phyloP scores from a whole-genome alignment of 2,113 vertebrate species.

The Oreochromis spilurus region DNA sequence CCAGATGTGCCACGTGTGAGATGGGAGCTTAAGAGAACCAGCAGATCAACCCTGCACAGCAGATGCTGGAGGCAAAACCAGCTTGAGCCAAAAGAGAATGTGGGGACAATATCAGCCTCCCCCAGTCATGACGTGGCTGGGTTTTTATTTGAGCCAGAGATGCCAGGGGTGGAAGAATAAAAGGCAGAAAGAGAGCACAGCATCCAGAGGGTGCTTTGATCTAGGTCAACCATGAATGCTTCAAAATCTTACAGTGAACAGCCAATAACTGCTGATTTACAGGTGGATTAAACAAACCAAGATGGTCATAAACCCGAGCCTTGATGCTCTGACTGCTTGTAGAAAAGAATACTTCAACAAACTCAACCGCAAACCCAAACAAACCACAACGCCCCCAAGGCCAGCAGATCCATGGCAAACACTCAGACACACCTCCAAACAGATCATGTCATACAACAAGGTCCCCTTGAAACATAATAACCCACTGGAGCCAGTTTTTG shows the following conservation, averaged over 20 bases:
- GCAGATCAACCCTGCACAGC: slow-evolving; percentile 52
- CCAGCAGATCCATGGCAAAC: slow-evolving; percentile 19
- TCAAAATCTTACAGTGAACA: not conserved
- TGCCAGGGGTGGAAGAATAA: not conserved
- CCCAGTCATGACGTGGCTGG: slow-evolving; percentile 38
- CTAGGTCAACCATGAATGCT: slow-evolving; percentile 3
- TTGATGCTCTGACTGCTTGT: not conserved
- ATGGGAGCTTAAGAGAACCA: slow-evolving; percentile 43
- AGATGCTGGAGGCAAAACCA: slow-evolving; percentile 64
- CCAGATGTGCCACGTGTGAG: slow-evolving; percentile 80
- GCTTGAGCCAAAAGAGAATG: slow-evolving; percentile 43
- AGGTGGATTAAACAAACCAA: slow-evolving; percentile 39
- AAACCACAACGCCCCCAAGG: slow-evolving; percentile 27
- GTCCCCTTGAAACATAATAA: slow-evolving; percentile 48
- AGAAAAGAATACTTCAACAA: slow-evolving; percentile 1
- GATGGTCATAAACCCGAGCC: not conserved
- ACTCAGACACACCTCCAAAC: slow-evolving; percentile 13
- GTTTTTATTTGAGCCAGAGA: slow-evolving; percentile 35
- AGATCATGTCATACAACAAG: slow-evolving; percentile 38
- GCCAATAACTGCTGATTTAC: slow-evolving; percentile 14
- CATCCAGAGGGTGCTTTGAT: slow-evolving; percentile 22
- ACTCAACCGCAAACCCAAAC: slow-evolving; percentile 43
- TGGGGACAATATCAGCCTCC: slow-evolving; percentile 53
- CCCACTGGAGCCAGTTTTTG: slow-evolving; percentile 48
- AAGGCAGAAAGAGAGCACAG: not conserved